Conservation (phyloP, 1,140 invertebrate species). For the Drosophila chauvacae region DNA sequence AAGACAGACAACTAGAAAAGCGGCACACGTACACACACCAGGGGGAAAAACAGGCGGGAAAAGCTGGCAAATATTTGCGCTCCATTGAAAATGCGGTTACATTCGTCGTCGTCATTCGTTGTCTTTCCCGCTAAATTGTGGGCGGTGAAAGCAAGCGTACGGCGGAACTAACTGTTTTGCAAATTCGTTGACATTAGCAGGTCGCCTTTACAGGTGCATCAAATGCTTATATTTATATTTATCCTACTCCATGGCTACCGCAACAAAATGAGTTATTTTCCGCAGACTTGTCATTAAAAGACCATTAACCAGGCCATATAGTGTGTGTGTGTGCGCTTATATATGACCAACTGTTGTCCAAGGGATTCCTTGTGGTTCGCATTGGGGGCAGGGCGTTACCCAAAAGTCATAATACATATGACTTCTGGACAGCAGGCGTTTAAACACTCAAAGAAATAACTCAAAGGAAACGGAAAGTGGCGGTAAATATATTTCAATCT, state of each 20-base stretch:
- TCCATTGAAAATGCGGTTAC: conserved; percentile 51
- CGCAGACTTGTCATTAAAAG: conserved; percentile 73
- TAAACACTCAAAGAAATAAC: conserved; percentile 37
- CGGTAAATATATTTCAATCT: neutral
- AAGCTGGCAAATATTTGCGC: conserved; percentile 58
- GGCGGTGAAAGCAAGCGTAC: conserved; percentile 61
- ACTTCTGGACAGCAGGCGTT: conserved; percentile 34
- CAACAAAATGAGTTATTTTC: conserved; percentile 71
- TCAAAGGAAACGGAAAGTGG: conserved; percentile 18
- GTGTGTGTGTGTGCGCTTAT: neutral
- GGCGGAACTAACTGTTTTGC: conserved; percentile 70
- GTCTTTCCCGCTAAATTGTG: conserved; percentile 53
- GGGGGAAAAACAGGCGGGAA: neutral
- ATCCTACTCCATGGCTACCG: conserved; percentile 24
- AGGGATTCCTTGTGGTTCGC: conserved; percentile 45
- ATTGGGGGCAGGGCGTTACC: conserved; percentile 25
- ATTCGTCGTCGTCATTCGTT: neutral
- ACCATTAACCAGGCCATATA: conserved; percentile 57
- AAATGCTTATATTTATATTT: conserved; percentile 47
- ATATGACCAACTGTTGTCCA: conserved; percentile 52
- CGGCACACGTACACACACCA: neutral
- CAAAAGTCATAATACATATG: conserved; percentile 23
- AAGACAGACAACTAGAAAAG: conserved; percentile 25
- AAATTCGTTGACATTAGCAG: conserved; percentile 74
- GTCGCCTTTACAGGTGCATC: conserved; percentile 8